Evolutionary conservation across 2,797 vertebrate genomes (phyloP).

Genomic region (Trematomus bernacchii): DNA sequence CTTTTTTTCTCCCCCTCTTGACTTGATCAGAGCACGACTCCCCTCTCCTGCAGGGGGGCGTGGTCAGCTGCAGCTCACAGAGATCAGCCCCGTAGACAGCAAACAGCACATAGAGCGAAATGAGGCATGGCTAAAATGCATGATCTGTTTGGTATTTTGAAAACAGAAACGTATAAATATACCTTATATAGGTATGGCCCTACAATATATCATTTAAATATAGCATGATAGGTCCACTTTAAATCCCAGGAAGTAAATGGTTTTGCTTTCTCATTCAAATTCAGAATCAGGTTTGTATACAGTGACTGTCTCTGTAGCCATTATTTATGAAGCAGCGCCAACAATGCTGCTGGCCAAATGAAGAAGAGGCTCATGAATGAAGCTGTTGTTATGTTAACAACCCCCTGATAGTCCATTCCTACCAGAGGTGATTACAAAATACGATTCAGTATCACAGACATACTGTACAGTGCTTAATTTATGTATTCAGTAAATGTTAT

Average conservation of each 20-base stretch:
- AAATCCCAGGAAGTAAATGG: not conserved
- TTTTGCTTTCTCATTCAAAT: not conserved
- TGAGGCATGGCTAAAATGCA: too few species aligned
- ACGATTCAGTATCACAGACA: not conserved
- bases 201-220: too few species aligned
- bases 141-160: too few species aligned
- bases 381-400: conserved; percentile 23
- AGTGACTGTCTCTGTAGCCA: conserved; percentile 5
- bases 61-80: too few species aligned
- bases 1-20: too few species aligned
- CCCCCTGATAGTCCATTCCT: not conserved
- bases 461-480: not conserved
- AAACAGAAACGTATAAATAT: too few species aligned
- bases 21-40: too few species aligned
- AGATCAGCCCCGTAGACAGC: too few species aligned
- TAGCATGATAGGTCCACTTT: too few species aligned
- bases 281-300: conserved; percentile 9
- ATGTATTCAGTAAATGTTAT: not conserved
- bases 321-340: conserved; percentile 30
- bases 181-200: too few species aligned
- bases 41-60: too few species aligned
- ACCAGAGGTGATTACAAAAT: not conserved
- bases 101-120: too few species aligned
- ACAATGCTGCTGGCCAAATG: conserved; percentile 24
- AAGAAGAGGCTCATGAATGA: conserved; percentile 16